These are phyloP conservation scores for Watsonalla cultraria DNA, from an alignment of 2,888 invertebrate genomes.

Conservation along the genomic window DNA sequence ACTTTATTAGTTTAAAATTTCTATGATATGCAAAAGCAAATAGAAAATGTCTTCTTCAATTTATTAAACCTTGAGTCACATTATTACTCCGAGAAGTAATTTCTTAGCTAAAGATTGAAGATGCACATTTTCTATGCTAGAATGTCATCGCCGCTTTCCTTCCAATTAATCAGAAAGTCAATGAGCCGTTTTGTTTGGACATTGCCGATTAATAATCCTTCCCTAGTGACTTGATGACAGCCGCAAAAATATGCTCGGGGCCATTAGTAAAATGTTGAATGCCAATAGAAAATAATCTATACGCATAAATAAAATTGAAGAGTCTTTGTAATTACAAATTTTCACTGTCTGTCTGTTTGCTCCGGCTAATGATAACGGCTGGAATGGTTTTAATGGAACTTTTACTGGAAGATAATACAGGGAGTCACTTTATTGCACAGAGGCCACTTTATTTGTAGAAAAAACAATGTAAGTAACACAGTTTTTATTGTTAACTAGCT, in stretches of 20 bases:
- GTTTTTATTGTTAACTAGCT: too few species aligned
- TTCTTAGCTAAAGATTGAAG: neutral
- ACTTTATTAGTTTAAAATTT: too few species aligned
- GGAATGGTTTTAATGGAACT: too few species aligned
- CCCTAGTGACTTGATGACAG: slow-evolving; percentile 54
- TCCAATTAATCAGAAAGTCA: slow-evolving; percentile 75
- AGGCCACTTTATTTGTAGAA: too few species aligned
- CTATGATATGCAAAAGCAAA: too few species aligned
- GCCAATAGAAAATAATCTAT: slow-evolving; percentile 22
- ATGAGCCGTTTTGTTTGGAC: slow-evolving; percentile 76
- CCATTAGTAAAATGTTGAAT: slow-evolving; percentile 13
- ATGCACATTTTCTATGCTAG: slow-evolving; percentile 46
- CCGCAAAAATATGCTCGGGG: slow-evolving; percentile 34
- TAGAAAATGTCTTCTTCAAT: too few species aligned
- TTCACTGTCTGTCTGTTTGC: too few species aligned
- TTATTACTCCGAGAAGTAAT: neutral
- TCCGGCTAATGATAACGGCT: too few species aligned
- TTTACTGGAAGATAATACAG: too few species aligned
- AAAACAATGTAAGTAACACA: too few species aligned
- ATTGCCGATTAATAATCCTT: slow-evolving; percentile 69
- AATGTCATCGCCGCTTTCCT: slow-evolving; percentile 66
- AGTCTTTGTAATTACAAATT: neutral
- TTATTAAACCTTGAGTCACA: neutral
- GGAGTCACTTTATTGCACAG: too few species aligned
- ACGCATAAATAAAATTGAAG: neutral